Percentiles rank a stretch among this genome's conserved stretches.
Conservation (phyloP, 2,888 invertebrate genomes). For the Adela reaumurella region DNA sequence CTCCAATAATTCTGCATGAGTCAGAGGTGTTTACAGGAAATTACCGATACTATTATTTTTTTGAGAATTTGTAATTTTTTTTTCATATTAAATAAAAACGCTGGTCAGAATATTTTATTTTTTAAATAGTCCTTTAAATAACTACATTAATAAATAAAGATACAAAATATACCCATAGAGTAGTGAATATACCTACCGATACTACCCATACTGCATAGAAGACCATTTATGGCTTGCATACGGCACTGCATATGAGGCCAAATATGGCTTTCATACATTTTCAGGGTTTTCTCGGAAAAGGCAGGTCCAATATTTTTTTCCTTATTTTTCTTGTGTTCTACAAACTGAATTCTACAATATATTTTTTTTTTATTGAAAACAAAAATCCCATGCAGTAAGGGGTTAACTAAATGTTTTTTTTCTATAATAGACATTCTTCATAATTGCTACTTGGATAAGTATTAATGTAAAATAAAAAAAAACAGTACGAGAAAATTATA, state of each 20-base stretch:
- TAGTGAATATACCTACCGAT: constrained; percentile 1
- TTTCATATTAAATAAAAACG: constrained; percentile 1
- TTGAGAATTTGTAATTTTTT: background rate
- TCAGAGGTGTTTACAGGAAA: background rate
- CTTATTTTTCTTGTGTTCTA: background rate
- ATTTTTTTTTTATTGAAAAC: background rate
- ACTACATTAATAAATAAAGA: background rate
- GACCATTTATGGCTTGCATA: constrained; percentile 1
- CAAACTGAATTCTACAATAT: background rate
- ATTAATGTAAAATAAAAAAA: no score
- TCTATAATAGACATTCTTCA: no score
- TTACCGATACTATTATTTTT: background rate
- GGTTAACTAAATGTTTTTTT: no score
- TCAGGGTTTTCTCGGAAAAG: background rate
- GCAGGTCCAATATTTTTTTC: background rate
- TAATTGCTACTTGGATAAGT: no score
- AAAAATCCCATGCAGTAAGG: background rate
- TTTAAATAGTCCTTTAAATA: background rate
- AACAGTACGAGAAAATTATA: no score
- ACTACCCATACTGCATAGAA: background rate
- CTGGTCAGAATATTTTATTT: background rate
- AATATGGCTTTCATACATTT: constrained; percentile 1
- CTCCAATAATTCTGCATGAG: background rate
- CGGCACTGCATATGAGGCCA: background rate
- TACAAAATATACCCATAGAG: no score